These are phyloP conservation scores for Coelinius sp. DNA, from an alignment of 2,888 invertebrate species.

Conservation along the genomic window DNA sequence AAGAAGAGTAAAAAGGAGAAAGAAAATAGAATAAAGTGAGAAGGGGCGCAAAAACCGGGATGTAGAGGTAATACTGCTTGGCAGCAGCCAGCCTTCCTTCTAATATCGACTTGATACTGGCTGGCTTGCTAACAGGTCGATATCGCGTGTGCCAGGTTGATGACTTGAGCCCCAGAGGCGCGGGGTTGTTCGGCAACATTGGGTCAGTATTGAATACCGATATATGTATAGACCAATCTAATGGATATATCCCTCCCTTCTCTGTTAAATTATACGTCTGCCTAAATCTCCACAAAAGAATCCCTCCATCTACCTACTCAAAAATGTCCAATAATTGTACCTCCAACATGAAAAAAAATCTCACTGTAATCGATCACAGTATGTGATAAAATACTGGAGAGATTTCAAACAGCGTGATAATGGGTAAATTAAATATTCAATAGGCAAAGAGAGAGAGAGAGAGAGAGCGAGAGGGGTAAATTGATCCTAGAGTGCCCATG, in stretches of 20 bases:
- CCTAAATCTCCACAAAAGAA: slow-evolving; percentile 20
- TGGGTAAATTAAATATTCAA: slow-evolving; percentile 14
- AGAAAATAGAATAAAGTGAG: background rate
- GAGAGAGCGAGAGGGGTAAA: slow-evolving; percentile 28
- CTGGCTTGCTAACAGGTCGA: slow-evolving; percentile 40
- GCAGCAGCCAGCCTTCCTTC: slow-evolving; percentile 29
- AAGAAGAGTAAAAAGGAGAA: background rate
- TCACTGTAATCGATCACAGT: background rate
- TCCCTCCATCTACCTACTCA: background rate
- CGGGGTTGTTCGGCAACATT: slow-evolving; percentile 32
- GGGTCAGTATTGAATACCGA: slow-evolving; percentile 36
- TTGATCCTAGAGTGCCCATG: slow-evolving; percentile 48
- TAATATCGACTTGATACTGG: slow-evolving; percentile 41
- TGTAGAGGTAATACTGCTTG: slow-evolving; percentile 2
- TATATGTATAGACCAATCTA: slow-evolving; percentile 14
- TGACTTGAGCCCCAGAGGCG: slow-evolving; percentile 38
- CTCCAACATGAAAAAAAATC: background rate
- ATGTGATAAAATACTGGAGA: background rate
- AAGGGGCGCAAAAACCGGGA: background rate
- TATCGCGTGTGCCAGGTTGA: slow-evolving; percentile 41
- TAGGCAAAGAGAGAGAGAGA: background rate
- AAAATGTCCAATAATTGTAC: slow-evolving; percentile 17
- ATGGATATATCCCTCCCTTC: no score
- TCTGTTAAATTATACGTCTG: slow-evolving; percentile 12
- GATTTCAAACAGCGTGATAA: background rate